Base-by-base conservation (phyloP, 2,888 invertebrate genomes). In the Hydropsyche betteni region DNA sequence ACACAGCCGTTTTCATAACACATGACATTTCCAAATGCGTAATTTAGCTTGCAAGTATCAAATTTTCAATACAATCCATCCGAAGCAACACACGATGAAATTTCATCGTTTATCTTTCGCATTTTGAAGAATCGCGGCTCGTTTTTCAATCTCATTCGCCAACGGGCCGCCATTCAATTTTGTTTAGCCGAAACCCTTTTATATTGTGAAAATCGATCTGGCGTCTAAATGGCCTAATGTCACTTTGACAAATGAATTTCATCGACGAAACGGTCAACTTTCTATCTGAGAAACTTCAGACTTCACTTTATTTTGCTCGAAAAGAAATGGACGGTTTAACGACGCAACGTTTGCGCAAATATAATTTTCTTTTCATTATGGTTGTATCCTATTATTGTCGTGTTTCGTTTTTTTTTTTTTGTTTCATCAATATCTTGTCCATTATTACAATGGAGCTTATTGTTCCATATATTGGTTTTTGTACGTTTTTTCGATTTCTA, bases 201-300 rank as follows among this genome's bases (percentile, higher is more conserved):
- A n/a, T 24, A 64, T 61, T 2, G 33, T 24, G 24, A 33, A 61
- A 61, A 24, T 24, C 36, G n/a, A 64, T n/a, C 64, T 24, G 12
- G 6, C 64, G 64, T 64, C 34, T 34, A 64, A 64, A 64, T 64
- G 36, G 64, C 7, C 44, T 8, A n/a, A 24, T 36, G 64, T 64
- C 64, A 64, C 64, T 64, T 64, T 64, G 64, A 64, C 10, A 64
- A 64, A 64, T 36, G 36, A 36, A 36, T 5, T 64, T 64, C 34
- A 64, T 64, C 64, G 64, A 64, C 12, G 34, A 64, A 33, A 64
- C n/a, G 24, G 64, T 64, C 64, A 64, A 64, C 36, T 64, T 64
- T 24, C 12, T 34, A 64, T 64, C 44, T 44, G 44, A 44, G 10
- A 44, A 44, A 44, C 44, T 6, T 44, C 6, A 44, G 44, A 44